Evolutionary conservation across 2,797 vertebrate genomes (phyloP).

Genomic region (Rachycentron canadum): DNA sequence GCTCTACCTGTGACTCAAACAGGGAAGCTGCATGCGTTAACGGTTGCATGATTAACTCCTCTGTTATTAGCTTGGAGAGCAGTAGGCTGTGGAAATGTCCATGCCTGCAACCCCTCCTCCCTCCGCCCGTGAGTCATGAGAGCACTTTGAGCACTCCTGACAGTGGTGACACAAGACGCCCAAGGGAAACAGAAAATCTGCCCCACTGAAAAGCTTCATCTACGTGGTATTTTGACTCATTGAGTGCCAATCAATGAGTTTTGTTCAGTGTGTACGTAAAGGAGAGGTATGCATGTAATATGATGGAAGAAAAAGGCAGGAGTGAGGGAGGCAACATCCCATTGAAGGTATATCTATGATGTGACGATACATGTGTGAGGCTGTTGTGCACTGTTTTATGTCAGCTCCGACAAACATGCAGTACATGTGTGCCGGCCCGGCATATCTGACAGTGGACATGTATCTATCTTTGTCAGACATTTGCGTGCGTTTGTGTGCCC

Average conservation of each 20-base stretch:
- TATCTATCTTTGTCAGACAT: constrained; percentile 58
- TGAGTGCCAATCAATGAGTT: constrained; percentile 11
- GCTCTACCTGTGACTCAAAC: constrained; percentile 19
- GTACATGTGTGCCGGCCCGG: constrained; percentile 17
- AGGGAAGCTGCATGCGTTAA: constrained; percentile 24
- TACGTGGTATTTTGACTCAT: constrained; percentile 16
- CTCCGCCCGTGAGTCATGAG: constrained; percentile 30
- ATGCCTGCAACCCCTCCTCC: constrained; percentile 31
- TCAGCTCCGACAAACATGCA: constrained; percentile 33
- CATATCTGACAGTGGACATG: constrained; percentile 25
- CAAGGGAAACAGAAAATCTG: constrained; percentile 33
- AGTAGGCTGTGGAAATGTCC: constrained; percentile 40
- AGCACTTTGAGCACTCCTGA: constrained; percentile 61
- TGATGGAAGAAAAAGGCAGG: constrained; percentile 16
- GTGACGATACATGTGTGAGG: constrained; percentile 26
- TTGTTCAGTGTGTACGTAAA: constrained; percentile 19
- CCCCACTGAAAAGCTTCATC: constrained; percentile 36
- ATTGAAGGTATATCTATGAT: constrained; percentile 23
- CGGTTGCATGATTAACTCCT: constrained; percentile 30
- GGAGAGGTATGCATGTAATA: not conserved
- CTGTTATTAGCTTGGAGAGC: constrained; percentile 54
- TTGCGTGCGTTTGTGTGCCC: constrained; percentile 15
- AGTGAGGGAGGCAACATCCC: constrained; percentile 27
- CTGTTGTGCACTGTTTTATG: constrained; percentile 45
- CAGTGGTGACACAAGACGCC: constrained; percentile 48